Evolutionary conservation across 2,888 invertebrate genomes (phyloP), one percentile per base, ranked within the genome.

Genomic region (Mesorhabditis spiculigera): DNA sequence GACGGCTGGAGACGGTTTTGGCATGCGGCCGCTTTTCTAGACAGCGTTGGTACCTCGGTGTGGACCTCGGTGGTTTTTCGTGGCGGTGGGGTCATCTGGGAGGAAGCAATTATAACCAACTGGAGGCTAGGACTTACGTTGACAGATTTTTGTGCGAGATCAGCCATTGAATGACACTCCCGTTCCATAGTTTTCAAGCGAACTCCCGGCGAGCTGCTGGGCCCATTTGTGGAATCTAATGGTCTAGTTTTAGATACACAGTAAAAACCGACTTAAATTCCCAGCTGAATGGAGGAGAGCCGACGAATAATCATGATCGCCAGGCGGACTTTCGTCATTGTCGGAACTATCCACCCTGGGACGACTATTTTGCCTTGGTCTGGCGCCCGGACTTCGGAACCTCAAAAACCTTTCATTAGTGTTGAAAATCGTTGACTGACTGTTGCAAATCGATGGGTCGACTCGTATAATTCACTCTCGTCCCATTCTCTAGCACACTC

Each of bases 151-250:
- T 79, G 75, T 5, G 77, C 75, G 44, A 82, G 70, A 72, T 82
- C 81, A 10, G 80, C 80, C 64, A 82, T 67, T 4, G 82, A 82
- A 64, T 81, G 81, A 69, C 82, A 82, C 67, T 82, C 82, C 43
- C 82, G 67, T 50, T 80, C 82, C 72, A 81, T 74, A n/a, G 74
- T 71, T 61, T 73, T 75, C 61, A 69, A 50, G 1, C 58, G 58
- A 50, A 50, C 8, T 13, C 58, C 58, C 10, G 58, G 58, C n/a
- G 58, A 50, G 58, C n/a, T 50, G 58, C 58, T 50, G 8, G 58
- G 58, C 8, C 58, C 58, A 50, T 50, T 50, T 50, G 58, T 50
- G 2, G 58, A 50, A 50, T 50, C n/a, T 50, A 50, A n/a, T 13
- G 58, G 10, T 28, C 28, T 28, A 28, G 28, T 28, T 28, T 28